Evolutionary conservation across 1,140 invertebrate species (phyloP), one percentile per base, ranked within the genome.

Genomic region (Teleopsis dalmanni): DNA sequence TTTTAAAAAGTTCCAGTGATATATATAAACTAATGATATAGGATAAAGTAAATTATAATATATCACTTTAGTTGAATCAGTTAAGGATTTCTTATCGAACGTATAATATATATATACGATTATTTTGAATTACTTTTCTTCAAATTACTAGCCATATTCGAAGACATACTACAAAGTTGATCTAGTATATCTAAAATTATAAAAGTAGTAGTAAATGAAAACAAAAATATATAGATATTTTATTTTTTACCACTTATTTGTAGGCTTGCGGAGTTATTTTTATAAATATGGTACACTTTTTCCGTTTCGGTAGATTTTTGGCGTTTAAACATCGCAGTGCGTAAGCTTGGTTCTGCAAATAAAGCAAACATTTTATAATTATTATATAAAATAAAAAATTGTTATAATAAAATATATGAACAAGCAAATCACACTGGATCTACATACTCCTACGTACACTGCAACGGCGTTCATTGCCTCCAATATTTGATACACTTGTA

Each of bases 251-350:
- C 62, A 31, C 53, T 62, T 10, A 69, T 69, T 59, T 69, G 55
- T 3, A 69, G 47, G 35, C 57, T 63, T 9, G 51, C 54, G 2
- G 65, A 65, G 23, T 65, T 50, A 33, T 54, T 60, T 9, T 29
- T 52, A 9, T 56, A 51, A 6, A 42, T 37, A 22, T 45, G 50
- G 5, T 60, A 55, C 0, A 55, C 27, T 23, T 55, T 53, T 11
- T 49, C 38, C 11, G 33, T 42, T 54, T 26, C 58, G 44, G 9
- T 36, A 37, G 40, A 54, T 42, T 33, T 58, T 60, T 65, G 61
- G 0, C 61, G 54, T 37, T 69, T 69, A 40, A 69, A 69, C 65
- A 69, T 62, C 4, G 50, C 51, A 11, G 63, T 69, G n/a, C 65
- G 63, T n/a, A 69, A 47, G 38, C 65, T 69, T 53, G 62, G 53